phyloP scores from a whole-genome alignment of 2,797 vertebrate genomes.

The Acropternis orthonyx region DNA sequence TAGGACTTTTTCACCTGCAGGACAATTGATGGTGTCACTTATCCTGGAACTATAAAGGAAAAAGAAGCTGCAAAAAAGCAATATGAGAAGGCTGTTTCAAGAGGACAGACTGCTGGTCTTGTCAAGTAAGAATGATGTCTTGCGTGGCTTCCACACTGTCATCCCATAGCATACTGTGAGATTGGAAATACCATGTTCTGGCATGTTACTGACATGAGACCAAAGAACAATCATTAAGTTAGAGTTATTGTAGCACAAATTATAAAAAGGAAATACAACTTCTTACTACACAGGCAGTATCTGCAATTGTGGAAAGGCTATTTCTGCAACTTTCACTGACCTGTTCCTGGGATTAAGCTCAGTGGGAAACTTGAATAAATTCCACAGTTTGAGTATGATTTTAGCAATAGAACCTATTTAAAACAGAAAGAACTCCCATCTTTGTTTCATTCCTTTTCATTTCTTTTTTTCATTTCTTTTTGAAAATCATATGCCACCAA shows the following conservation, averaged over 20 bases:
- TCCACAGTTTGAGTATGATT: background rate
- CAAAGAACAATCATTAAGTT: background rate
- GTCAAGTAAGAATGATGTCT: constrained; percentile 79
- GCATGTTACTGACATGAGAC: background rate
- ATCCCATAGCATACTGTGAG: background rate
- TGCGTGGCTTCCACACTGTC: background rate
- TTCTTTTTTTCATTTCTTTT: background rate
- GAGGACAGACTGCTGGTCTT: constrained; percentile 86
- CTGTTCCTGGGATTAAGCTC: background rate
- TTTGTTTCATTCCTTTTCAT: background rate
- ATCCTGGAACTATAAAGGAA: constrained; percentile 85
- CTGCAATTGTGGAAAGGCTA: background rate
- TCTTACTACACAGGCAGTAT: background rate
- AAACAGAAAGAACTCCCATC: background rate
- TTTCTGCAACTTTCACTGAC: background rate
- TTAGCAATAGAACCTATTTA: background rate
- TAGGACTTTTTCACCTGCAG: constrained; percentile 66
- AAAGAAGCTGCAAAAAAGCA: constrained; percentile 86
- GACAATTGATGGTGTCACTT: constrained; percentile 82
- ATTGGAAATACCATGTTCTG: background rate
- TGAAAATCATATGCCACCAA: background rate
- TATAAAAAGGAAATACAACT: background rate
- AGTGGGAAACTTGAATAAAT: background rate
- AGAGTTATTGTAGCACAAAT: background rate
- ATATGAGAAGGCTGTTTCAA: constrained; percentile 86